These are phyloP conservation scores for Ceratitis capitata DNA, from an alignment of 1,140 invertebrate species.

Conservation along the genomic window DNA sequence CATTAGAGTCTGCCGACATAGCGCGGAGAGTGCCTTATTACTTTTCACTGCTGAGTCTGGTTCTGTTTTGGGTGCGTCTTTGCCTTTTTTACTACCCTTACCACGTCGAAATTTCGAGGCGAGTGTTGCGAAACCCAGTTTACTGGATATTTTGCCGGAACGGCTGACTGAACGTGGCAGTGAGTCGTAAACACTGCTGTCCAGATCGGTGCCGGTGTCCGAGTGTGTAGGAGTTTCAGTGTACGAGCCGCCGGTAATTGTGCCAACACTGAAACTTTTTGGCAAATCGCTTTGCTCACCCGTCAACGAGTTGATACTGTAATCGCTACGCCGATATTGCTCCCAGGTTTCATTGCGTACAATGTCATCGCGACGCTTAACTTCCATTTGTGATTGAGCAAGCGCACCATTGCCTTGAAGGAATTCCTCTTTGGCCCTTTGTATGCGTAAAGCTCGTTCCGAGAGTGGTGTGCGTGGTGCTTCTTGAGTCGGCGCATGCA, in stretches of 20 bases:
- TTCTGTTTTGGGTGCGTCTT: conserved; percentile 45
- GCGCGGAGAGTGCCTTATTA: conserved; percentile 49
- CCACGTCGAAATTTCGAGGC: conserved; percentile 71
- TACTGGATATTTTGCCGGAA: conserved; percentile 59
- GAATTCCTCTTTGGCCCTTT: conserved; percentile 74
- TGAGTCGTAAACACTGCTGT: conserved; percentile 56
- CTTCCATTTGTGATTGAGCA: conserved; percentile 43
- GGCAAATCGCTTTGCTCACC: conserved; percentile 45
- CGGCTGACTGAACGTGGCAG: conserved; percentile 55
- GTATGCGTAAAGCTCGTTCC: conserved; percentile 69
- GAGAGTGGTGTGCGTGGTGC: conserved; percentile 56
- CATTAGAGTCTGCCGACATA: conserved; percentile 59
- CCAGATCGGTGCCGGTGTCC: conserved; percentile 53
- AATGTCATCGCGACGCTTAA: conserved; percentile 23
- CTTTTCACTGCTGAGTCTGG: conserved; percentile 9
- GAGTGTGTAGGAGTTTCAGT: conserved; percentile 43
- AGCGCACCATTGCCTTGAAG: conserved; percentile 60
- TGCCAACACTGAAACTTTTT: conserved; percentile 77
- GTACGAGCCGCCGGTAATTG: conserved; percentile 66
- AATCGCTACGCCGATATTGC: conserved; percentile 41
- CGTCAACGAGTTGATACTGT: conserved; percentile 31
- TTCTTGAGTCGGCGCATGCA: neutral
- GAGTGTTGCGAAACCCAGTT: conserved; percentile 72
- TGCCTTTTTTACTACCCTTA: conserved; percentile 50
- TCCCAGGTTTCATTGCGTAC: conserved; percentile 38